phyloP scores from a whole-genome alignment of 1,140 invertebrate genomes.

The Pentalonia nigronervosa region DNA sequence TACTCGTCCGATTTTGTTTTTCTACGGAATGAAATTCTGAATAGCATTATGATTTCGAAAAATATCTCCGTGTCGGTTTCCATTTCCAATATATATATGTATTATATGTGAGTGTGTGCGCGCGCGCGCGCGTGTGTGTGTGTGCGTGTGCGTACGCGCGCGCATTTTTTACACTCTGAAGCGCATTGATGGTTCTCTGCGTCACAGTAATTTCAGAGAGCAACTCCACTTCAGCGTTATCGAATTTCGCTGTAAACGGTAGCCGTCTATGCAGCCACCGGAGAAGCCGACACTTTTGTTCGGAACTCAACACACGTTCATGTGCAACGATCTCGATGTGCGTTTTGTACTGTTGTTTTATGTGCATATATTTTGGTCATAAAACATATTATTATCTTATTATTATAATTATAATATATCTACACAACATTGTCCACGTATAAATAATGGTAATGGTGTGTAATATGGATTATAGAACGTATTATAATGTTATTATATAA shows the following conservation, averaged over 20 bases:
- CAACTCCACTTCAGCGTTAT: slow-evolving; percentile 12
- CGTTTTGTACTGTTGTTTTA: neutral
- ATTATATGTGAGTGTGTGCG: too few relatives aligned
- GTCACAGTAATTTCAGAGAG: neutral
- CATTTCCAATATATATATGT: neutral
- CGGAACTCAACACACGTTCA: neutral
- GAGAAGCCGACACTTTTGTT: neutral
- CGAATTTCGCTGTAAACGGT: slow-evolving; percentile 33
- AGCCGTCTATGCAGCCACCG: neutral
- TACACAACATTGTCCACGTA: neutral
- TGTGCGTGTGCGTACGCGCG: too few relatives aligned
- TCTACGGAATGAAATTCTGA: neutral
- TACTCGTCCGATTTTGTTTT: neutral
- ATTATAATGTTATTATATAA: neutral
- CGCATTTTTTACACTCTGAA: slow-evolving; percentile 10
- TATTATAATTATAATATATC: neutral
- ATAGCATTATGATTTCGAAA: neutral
- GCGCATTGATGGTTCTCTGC: neutral
- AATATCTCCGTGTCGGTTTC: neutral
- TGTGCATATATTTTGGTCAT: neutral
- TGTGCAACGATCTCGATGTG: neutral
- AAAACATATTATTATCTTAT: neutral
- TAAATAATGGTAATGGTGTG: neutral
- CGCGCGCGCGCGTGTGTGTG: too few relatives aligned
- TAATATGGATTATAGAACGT: too few relatives aligned